Base-by-base conservation (phyloP, 2,888 invertebrate genomes). In the Sphinx pinastri region DNA sequence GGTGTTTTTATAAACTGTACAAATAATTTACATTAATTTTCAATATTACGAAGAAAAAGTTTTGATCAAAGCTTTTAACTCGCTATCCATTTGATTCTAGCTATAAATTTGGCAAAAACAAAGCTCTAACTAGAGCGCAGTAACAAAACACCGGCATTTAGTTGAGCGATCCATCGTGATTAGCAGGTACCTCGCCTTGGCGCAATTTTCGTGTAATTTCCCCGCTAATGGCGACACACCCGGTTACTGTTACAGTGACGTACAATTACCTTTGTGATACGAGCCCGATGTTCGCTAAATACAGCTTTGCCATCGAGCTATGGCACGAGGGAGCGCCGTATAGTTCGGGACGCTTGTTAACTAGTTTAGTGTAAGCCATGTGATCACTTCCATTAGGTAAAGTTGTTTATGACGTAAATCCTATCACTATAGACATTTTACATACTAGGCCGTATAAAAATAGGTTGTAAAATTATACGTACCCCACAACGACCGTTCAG, bases 241-340 rank as follows among this genome's bases (percentile, higher is more conserved):
- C 81, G 78, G 80, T 75, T 88, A 86, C 80, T 77, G 84, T 88
- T 86, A 82, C 89, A 82, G 79, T 79, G 77, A 75, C 79, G 19
- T 74, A 73, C 82, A 83, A 84, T 84, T 83, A 83, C 80, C 88
- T 89, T 89, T 89, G 89, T 88, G 84, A 89, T 82, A 73, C 76
- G 88, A 89, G 81, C 84, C 81, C 79, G 76, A 82, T 75, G 78
- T 81, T 82, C 74, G 79, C 80, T 81, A 85, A 86, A 83, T 81
- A 84, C 79, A 74, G 79, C 77, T 78, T 76, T 79, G 79, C 71
- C 47, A 63, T 47, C 74, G 74, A 74, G 49, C 45, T 78, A 76
- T 19, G 19, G 16, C 47, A 8, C 63, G 60, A 47, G 63, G 63
- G 63, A 47, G 49, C 49, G n/a, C 16, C 13, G 13, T 49, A 63